Base-by-base conservation (phyloP, 2,113 vertebrate genomes). In the Prinia subflava region DNA sequence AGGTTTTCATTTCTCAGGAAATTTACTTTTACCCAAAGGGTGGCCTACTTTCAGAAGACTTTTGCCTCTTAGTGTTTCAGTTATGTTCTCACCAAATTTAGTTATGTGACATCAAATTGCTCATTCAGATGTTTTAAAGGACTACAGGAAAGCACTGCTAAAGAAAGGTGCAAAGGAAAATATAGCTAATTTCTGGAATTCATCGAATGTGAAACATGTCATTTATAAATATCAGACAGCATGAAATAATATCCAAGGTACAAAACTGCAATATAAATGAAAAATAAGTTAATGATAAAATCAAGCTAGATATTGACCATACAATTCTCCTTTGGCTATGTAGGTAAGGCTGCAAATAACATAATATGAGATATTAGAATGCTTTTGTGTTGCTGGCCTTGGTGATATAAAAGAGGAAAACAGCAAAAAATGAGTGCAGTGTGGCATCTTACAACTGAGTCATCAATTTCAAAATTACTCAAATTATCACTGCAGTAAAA, bases 101-200 rank as follows among this genome's bases (percentile, higher is more conserved):
- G 33, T 59, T 56, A 35, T 13, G 15, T 33, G 53, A 24, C 25
- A 70, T 77, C 17, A n/a, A 63, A 74, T 5, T 53, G 11, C 27
- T 92, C 53, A 56, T 60, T n/a, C 17, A 24, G 13, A 25, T 83
- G 14, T 77, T 80, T 78, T 69, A 79, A 95, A 87, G 53, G 74
- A 68, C 65, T 76, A 82, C 37, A 96, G 79, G 55, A 97, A 96
- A 96, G 37, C 28, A 69, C 47, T 64, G 71, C 16, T 87, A 86
- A 77, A 87, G 81, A 95, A 82, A 89, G 39, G 47, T 69, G 67
- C 59, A 59, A 37, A 92, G 84, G 84, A 95, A 77, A 93, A 84
- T 3, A 16, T 6, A 78, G 63, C 65, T 94, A 75, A 79, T 96
- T 95, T 96, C 74, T 96, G 67, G 44, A 94, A 67, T 39, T 70